Percentiles rank a stretch among this genome's conserved stretches.
Evolutionary conservation across 1,140 invertebrate species (phyloP).

Genomic region (Amyelois transitella): DNA sequence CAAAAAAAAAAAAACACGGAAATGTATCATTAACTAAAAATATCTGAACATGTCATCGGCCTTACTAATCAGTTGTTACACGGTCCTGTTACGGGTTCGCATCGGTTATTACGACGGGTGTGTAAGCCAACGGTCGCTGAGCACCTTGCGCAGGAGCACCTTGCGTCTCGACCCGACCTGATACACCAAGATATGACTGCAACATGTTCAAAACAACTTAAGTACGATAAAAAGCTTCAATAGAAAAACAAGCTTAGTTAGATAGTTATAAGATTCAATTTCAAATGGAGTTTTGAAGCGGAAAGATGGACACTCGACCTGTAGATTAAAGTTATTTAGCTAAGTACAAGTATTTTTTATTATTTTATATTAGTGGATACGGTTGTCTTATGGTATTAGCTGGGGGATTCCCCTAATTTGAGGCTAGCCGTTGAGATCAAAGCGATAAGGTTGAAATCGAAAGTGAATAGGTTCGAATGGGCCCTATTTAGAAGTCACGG

Average conservation of each 20-base stretch:
- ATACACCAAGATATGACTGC: constrained; percentile 46
- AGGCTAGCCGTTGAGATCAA: constrained; percentile 47
- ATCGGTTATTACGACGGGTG: constrained; percentile 28
- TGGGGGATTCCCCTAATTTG: constrained; percentile 39
- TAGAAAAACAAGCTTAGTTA: background rate
- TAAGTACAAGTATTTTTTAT: constrained; percentile 34
- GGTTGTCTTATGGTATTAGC: constrained; percentile 52
- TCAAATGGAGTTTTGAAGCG: constrained; percentile 1
- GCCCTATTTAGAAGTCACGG: constrained; percentile 27
- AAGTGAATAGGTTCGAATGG: constrained; percentile 12
- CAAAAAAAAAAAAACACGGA: background rate
- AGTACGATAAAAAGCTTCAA: background rate
- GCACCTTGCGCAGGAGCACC: constrained; percentile 48
- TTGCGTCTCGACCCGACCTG: constrained; percentile 46
- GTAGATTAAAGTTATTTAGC: constrained; percentile 57
- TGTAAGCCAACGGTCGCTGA: constrained; percentile 45
- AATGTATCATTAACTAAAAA: constrained; percentile 8
- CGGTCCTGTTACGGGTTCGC: constrained; percentile 37
- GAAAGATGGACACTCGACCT: constrained; percentile 42
- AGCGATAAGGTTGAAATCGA: constrained; percentile 32
- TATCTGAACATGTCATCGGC: constrained; percentile 12
- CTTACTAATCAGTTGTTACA: constrained; percentile 55
- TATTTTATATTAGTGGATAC: constrained; percentile 45
- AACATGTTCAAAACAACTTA: background rate
- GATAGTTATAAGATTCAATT: background rate